These are phyloP conservation scores for Serilophus lunatus DNA, from an alignment of 2,113 vertebrate genomes.

Conservation along the genomic window DNA sequence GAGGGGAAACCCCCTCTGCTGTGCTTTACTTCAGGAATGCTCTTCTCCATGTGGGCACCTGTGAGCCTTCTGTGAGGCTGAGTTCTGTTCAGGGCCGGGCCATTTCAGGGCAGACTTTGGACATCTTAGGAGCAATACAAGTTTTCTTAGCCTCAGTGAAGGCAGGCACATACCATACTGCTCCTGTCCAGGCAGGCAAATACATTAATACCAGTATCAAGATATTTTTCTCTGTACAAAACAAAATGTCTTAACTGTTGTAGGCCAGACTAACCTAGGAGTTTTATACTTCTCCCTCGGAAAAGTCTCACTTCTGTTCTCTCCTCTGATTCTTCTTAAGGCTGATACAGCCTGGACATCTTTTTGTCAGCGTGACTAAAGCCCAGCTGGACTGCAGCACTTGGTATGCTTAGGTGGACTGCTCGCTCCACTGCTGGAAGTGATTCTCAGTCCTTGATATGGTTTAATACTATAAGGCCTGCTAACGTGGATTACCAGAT, in stretches of 20 bases:
- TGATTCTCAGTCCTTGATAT: background rate
- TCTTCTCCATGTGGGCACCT: background rate
- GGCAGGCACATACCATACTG: background rate
- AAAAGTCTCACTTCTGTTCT: background rate
- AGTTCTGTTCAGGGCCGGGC: background rate
- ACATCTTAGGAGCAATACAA: background rate
- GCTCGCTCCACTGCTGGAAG: background rate
- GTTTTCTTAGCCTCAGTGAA: background rate
- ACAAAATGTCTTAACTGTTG: background rate
- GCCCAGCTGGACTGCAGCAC: background rate
- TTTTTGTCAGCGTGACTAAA: background rate
- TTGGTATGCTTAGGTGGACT: background rate
- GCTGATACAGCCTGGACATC: background rate
- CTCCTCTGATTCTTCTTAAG: background rate
- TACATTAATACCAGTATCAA: background rate
- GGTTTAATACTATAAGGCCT: slow-evolving; percentile 22
- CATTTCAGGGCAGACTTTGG: background rate
- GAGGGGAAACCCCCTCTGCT: background rate
- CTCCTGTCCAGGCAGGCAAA: background rate
- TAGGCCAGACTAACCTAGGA: background rate
- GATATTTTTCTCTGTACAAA: background rate
- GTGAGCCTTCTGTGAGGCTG: background rate
- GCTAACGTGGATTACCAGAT: slow-evolving; percentile 42
- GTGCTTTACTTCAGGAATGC: background rate
- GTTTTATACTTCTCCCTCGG: background rate